Percentiles rank a stretch among this genome's conserved stretches.
phyloP scores from a whole-genome alignment of 2,113 vertebrate genomes.

The Triplophysa siluroides region DNA sequence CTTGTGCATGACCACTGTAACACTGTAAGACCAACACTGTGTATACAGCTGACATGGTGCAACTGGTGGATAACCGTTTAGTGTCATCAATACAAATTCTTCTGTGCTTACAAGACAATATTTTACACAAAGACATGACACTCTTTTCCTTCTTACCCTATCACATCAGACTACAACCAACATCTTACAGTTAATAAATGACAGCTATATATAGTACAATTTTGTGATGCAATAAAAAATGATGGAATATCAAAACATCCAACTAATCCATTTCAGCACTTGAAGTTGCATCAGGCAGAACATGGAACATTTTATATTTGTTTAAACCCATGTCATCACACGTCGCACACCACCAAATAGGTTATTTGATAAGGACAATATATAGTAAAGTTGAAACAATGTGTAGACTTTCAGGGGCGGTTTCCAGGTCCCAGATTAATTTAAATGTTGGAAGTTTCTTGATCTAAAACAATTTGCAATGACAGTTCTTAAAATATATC shows the following conservation, averaged over 20 bases:
- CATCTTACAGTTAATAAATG: slow-evolving; percentile 25
- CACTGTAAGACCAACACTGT: not conserved
- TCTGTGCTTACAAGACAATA: slow-evolving; percentile 37
- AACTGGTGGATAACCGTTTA: not conserved
- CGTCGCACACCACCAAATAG: slow-evolving; percentile 9
- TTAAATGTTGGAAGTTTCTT: too few species aligned
- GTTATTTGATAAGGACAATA: not conserved
- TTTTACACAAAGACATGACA: slow-evolving; percentile 28
- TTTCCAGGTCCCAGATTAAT: too few species aligned
- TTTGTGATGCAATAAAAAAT: slow-evolving; percentile 13
- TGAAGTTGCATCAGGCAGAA: slow-evolving; percentile 25
- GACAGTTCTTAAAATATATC: too few species aligned
- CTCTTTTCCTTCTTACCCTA: not conserved
- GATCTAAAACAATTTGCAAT: too few species aligned
- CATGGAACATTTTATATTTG: not conserved
- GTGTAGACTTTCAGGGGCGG: not conserved
- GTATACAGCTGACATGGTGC: not conserved
- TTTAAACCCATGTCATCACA: slow-evolving; percentile 1
- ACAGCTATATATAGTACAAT: slow-evolving; percentile 23
- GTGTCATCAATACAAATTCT: slow-evolving; percentile 13
- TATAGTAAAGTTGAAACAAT: not conserved
- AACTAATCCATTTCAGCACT: slow-evolving; percentile 24
- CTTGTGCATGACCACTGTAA: slow-evolving; percentile 2
- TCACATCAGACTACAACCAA: slow-evolving; percentile 23
- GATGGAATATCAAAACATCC: slow-evolving; percentile 2